A percentile compares a stretch with the other conserved stretches of the same genome.
Evolutionary conservation across 1,140 invertebrate genomes (phyloP).

Genomic region (Cotesia typhae): DNA sequence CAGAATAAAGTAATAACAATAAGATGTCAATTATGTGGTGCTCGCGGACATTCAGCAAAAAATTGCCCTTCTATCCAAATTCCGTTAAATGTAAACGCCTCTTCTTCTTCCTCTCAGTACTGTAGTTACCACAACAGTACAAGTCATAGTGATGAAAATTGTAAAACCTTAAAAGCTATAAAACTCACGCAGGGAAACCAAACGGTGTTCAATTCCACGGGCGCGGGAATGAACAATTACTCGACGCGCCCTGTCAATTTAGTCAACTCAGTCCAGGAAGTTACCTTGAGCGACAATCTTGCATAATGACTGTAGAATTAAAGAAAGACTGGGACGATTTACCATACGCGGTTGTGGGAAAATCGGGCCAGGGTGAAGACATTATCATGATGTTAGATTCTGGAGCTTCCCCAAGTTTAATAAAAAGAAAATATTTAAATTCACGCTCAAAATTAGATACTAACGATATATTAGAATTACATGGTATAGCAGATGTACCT

Average conservation of each 20-base stretch:
- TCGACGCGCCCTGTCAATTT: not conserved
- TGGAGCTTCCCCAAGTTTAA: conserved; percentile 18
- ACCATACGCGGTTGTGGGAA: conserved; percentile 8
- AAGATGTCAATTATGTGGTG: conserved; percentile 7
- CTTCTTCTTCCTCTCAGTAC: too few relatives aligned
- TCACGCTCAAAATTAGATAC: not conserved
- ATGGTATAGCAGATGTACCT: conserved; percentile 14
- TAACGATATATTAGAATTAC: conserved; percentile 6
- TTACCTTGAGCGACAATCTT: not conserved
- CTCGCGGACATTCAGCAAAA: not conserved
- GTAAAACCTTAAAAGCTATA: not conserved
- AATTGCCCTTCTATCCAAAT: too few relatives aligned
- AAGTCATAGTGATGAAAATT: not conserved
- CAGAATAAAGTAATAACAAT: too few relatives aligned
- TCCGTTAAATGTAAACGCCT: too few relatives aligned
- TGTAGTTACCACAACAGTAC: not conserved
- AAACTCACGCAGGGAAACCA: not conserved
- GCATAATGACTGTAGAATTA: not conserved
- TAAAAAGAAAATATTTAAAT: not conserved
- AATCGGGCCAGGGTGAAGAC: not conserved
- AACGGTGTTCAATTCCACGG: not conserved
- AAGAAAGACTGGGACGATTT: conserved; percentile 10
- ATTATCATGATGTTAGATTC: conserved; percentile 26
- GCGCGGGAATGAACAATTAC: not conserved
- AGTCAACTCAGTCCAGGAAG: not conserved